Base-by-base conservation (phyloP, 2,113 vertebrate genomes). In the Callipepla californica region DNA sequence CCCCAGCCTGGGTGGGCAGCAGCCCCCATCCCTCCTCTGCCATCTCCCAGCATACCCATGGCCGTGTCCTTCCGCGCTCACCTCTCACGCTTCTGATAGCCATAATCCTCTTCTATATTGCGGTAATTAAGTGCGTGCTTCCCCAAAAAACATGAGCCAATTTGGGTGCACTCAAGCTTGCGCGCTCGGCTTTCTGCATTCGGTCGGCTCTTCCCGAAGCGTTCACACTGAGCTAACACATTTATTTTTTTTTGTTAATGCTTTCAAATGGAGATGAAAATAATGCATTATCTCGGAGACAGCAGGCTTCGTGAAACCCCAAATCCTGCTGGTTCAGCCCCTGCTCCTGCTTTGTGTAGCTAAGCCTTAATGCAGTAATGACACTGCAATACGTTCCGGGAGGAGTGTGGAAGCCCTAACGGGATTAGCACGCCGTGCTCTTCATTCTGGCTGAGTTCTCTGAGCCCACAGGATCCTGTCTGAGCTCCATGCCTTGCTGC, bases 261-360 rank as follows among this genome's bases (percentile, higher is more conserved):
- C 59, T 89, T 93, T 92, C 78, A 85, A 67, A 92, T 48, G 62
- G 84, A 87, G 74, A 89, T 87, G 84, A 85, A 94, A 89, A 89
- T 73, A 25, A 69, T 66, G 78, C 7, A 53, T 69, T 93, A 87
- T 62, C 86, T 81, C 23, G 18, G 77, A 77, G 83, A 59, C 63
- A 73, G 70, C 80, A 87, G 78, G 70, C 51, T 87, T 73, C 36
- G 76, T 73, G 80, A 92, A 92, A 89, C 63, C 26, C 40, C 48
- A 92, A 87, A 79, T 87, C 87, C 63, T 78, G 6, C 63, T 16
- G 81, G 63, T 93, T 81, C 80, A 79, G 19, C 92, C 87, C 66
- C 67, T 89, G 61, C 30, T 92, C 53, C 40, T 79, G 61, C 51
- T 84, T 18, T 45, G 36, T 63, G 85, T 32, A 15, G 86, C 89